Evolutionary conservation across 2,888 invertebrate genomes (phyloP).

Genomic region (Isotomurus palustris): DNA sequence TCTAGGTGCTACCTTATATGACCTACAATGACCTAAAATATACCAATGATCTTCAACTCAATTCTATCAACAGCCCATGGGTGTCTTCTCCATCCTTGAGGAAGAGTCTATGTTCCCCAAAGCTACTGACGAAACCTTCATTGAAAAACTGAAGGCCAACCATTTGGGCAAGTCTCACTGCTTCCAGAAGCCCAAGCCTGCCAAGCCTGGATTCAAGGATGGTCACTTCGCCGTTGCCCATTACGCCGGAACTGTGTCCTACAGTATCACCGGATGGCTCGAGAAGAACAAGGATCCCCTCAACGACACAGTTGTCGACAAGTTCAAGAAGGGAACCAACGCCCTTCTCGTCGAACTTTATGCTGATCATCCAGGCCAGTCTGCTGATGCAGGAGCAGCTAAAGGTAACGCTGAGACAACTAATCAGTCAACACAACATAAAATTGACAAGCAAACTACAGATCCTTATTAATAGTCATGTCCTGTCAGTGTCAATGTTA

Average conservation of each 20-base stretch:
- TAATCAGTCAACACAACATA: not conserved
- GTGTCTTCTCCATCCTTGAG: conserved; percentile 39
- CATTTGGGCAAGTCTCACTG: conserved; percentile 33
- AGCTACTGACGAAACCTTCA: conserved; percentile 34
- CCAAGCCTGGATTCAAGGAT: conserved; percentile 32
- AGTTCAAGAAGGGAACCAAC: conserved; percentile 51
- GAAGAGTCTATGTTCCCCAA: conserved; percentile 40
- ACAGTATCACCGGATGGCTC: conserved; percentile 47
- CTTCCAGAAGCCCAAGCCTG: conserved; percentile 35
- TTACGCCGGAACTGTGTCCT: conserved; percentile 36
- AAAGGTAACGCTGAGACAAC: conserved; percentile 20
- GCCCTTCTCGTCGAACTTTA: conserved; percentile 49
- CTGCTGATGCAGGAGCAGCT: conserved; percentile 37
- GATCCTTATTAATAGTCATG: not conserved
- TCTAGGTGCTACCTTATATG: too few species aligned
- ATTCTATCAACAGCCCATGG: conserved; percentile 29
- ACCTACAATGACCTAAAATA: too few species aligned
- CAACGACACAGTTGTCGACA: conserved; percentile 56
- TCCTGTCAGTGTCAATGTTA: too few species aligned
- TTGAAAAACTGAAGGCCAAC: conserved; percentile 33
- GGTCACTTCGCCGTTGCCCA: conserved; percentile 33
- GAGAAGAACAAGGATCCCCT: conserved; percentile 61
- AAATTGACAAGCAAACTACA: not conserved
- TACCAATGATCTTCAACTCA: not conserved
- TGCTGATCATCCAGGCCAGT: conserved; percentile 49